Percentiles rank a stretch among this genome's conserved stretches.
phyloP scores from a whole-genome alignment of 1,140 invertebrate genomes.

The Meloidogyne hapla region DNA sequence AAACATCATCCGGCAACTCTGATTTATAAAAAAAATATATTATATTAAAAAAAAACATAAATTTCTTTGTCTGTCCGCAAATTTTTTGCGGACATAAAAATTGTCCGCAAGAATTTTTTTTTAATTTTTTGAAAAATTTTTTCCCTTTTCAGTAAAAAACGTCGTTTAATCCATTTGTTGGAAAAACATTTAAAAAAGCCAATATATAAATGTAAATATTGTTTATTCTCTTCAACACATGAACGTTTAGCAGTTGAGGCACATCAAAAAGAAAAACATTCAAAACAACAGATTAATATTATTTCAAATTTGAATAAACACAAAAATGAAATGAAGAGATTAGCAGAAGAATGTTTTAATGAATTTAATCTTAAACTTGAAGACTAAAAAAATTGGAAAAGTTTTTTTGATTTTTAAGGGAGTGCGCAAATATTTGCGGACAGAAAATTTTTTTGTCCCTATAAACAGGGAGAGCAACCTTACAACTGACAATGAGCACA shows the following conservation, averaged over 20 bases:
- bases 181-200: slow-evolving; percentile 41
- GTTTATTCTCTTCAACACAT: slow-evolving; percentile 31
- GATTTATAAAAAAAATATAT: too few species aligned
- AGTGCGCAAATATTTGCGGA: too few species aligned
- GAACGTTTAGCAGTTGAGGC: slow-evolving; percentile 34
- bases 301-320: slow-evolving; percentile 33
- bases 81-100: too few species aligned
- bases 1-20: too few species aligned
- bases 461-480: too few species aligned
- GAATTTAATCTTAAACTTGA: slow-evolving; percentile 37
- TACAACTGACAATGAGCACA: too few species aligned
- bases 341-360: slow-evolving; percentile 41
- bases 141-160: slow-evolving; percentile 46
- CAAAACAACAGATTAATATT: slow-evolving; percentile 23
- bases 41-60: too few species aligned
- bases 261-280: slow-evolving; percentile 36
- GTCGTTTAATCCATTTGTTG: slow-evolving; percentile 37
- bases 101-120: background rate
- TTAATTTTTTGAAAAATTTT: too few species aligned
- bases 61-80: too few species aligned
- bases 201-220: slow-evolving; percentile 35
- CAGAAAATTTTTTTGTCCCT: too few species aligned
- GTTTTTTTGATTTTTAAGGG: background rate
- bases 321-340: slow-evolving; percentile 34
- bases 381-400: background rate